phyloP scores from a whole-genome alignment of 2,113 vertebrate species.

The Vulpes vulpes region DNA sequence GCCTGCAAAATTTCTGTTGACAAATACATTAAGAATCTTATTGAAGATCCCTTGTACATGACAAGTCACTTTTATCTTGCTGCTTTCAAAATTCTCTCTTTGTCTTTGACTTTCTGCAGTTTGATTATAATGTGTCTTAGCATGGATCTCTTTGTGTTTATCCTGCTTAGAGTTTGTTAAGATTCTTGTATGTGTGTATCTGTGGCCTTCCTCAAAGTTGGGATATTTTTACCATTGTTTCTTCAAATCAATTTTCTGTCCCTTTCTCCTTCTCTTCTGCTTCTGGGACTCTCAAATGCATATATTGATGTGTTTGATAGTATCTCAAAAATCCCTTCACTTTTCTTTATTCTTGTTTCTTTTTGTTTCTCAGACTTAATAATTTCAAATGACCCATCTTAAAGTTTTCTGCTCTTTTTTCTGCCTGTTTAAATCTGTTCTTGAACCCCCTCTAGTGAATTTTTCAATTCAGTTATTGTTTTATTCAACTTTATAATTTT shows the following conservation, averaged over 20 bases:
- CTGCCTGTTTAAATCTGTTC: not conserved
- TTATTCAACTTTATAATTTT: not conserved
- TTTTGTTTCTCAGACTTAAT: not conserved
- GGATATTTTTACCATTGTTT: not conserved
- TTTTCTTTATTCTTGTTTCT: not conserved
- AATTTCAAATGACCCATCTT: not conserved
- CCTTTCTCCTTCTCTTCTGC: not conserved
- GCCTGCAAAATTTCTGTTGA: not conserved
- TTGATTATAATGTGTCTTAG: not conserved
- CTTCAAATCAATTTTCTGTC: not conserved
- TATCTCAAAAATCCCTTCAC: not conserved
- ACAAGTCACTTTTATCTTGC: not conserved
- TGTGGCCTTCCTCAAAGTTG: not conserved
- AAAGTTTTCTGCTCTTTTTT: not conserved
- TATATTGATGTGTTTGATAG: not conserved
- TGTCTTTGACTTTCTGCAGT: not conserved
- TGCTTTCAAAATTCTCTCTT: conserved; percentile 25
- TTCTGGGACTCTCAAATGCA: not conserved
- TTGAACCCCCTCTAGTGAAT: not conserved
- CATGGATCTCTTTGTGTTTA: not conserved
- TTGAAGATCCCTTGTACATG: not conserved
- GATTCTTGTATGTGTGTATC: conserved; percentile 3
- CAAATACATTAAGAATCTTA: not conserved
- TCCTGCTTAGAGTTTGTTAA: not conserved
- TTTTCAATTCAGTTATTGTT: not conserved